Conservation (phyloP, 2,797 vertebrate genomes). For the Gymnodraco acuticeps region DNA sequence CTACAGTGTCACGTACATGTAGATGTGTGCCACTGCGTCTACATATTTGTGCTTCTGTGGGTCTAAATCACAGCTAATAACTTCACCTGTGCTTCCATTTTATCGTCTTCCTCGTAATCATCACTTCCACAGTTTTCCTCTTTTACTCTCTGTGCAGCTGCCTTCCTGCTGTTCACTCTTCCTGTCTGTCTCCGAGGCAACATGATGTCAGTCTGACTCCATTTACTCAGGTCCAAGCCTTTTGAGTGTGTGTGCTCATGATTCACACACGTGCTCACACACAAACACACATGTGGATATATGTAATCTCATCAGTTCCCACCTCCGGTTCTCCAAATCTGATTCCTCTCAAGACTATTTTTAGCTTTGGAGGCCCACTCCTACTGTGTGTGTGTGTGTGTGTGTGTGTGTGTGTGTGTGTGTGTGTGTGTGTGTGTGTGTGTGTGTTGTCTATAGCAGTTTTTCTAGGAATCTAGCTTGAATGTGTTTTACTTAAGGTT, state of each 20-base stretch:
- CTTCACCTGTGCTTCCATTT: conserved; percentile 15
- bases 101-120: conserved; percentile 11
- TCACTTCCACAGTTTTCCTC: conserved; percentile 9
- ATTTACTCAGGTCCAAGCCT: conserved; percentile 47
- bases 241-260: neutral
- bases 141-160: conserved; percentile 35
- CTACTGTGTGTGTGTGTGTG: conserved; percentile 39
- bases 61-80: conserved; percentile 21
- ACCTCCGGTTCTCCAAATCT: conserved; percentile 77
- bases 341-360: conserved; percentile 81
- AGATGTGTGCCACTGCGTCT: neutral
- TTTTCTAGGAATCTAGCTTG: no score
- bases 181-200: conserved; percentile 60
- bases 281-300: conserved; percentile 42
- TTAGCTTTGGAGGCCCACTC: conserved; percentile 69
- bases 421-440: conserved; percentile 16
- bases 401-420: conserved; percentile 21
- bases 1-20: neutral
- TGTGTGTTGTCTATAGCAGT: conserved; percentile 3
- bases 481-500: no score
- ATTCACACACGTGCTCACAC: neutral
- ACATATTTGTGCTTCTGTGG: conserved; percentile 4
- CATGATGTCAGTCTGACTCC: conserved; percentile 72
- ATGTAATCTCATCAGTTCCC: conserved; percentile 81
- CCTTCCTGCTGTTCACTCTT: conserved; percentile 55